Percentiles rank a stretch among this genome's conserved stretches.
Conservation (phyloP, 2,888 invertebrate genomes). For the Pristionchus maxplancki region DNA sequence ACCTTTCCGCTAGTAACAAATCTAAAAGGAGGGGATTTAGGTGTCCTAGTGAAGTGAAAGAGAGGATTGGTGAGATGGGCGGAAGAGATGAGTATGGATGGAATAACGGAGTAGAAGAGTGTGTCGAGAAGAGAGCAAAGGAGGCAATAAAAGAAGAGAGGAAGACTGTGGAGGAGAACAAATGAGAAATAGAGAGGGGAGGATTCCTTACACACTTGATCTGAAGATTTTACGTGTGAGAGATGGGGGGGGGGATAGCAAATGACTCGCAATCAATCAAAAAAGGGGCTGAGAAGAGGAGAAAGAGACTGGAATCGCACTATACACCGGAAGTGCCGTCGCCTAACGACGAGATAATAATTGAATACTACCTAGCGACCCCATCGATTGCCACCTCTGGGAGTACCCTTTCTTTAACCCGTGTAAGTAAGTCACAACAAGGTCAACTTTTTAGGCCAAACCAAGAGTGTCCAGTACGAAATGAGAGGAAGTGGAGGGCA, state of each 20-base stretch:
- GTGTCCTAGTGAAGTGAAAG: neutral
- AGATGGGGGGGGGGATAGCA: neutral
- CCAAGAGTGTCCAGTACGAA: conserved; percentile 8
- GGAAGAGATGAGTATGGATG: conserved; percentile 13
- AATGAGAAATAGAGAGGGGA: conserved; percentile 39
- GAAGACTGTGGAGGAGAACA: conserved; percentile 45
- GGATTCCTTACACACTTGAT: conserved; percentile 42
- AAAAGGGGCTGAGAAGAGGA: conserved; percentile 10
- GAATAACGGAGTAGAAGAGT: conserved; percentile 31
- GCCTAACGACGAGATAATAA: neutral
- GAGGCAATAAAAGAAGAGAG: neutral
- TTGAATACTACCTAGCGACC: neutral
- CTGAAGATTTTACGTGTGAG: conserved; percentile 27
- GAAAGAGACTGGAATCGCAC: neutral
- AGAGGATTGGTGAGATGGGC: neutral
- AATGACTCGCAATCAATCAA: conserved; percentile 11
- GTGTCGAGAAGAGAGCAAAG: neutral
- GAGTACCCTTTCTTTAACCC: neutral
- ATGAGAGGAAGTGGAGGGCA: neutral
- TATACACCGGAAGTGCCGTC: neutral
- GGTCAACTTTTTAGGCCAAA: neutral
- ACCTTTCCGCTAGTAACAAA: neutral
- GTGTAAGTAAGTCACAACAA: neutral
- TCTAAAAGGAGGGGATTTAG: neutral
- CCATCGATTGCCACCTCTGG: neutral